Base-by-base conservation (phyloP, 2,888 invertebrate genomes). In the Drosophila cognata region DNA sequence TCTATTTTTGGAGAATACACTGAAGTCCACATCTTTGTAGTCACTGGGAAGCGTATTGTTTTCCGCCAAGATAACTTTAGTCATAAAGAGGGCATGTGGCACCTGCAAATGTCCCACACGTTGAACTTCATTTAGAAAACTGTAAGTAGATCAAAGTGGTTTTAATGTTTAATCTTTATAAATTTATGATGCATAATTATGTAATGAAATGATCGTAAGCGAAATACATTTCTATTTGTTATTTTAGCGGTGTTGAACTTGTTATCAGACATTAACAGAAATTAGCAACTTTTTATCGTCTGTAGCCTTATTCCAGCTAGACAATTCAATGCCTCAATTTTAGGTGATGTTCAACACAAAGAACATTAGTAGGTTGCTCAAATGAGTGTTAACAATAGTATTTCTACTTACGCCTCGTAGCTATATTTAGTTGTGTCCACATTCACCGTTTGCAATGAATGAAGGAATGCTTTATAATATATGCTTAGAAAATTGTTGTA, bases 391-490 rank as follows among this genome's bases (percentile, higher is more conserved):
- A 50, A 18, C 6, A 50, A 10, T 50, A 28, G 28, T 28, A 25
- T 25, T 7, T 18, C 16, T 36, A 81, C 89, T 84, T 93, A 94
- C 84, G 88, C 89, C 13, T 93, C 91, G 88, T 92, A 94, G 10
- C 92, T 92, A 75, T 93, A 94, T 35, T 86, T 67, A 70, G 91
- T 91, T 1, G 93, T 84, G 41, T 93, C 82, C 60, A 94, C 93
- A 43, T 92, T 79, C 69, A 94, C 93, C 36, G 91, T 90, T 29
- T 87, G 82, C 29, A 95, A 80, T 29, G 92, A 90, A 0, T 91
- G 79, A 1, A 94, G 80, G 62, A 95, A 94, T 1, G 92, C 93
- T 0, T 94, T 91, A 77, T 95, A 94, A 82, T 95, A 95, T 0
- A 94, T 81, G 72, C 93, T 91, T 1, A 95, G 82, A n/a, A 95